Conservation (phyloP, 2,113 vertebrate species). For the Onychostoma macrolepis region DNA sequence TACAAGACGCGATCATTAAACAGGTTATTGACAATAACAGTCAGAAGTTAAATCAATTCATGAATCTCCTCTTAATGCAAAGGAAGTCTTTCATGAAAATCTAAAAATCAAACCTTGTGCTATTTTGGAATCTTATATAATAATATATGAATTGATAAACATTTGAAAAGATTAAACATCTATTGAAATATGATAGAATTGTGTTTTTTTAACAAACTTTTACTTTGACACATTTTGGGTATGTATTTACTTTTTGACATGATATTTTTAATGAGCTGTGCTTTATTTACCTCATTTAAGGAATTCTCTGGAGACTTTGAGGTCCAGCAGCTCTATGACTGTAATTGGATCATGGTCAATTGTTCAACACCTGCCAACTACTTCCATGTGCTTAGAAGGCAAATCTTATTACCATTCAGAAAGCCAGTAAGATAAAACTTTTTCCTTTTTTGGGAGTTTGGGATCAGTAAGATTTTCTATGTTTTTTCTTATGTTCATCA, state of each 20-base stretch:
- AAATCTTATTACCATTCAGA: conserved; percentile 90
- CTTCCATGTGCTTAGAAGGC: conserved; percentile 88
- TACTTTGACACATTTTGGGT: neutral
- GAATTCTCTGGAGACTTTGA: conserved; percentile 83
- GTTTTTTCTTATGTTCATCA: no score
- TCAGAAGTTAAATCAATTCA: neutral
- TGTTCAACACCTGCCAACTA: conserved; percentile 92
- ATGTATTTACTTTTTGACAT: conserved; percentile 1
- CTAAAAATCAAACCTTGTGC: neutral
- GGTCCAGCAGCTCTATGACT: conserved; percentile 88
- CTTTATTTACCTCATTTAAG: conserved; percentile 62
- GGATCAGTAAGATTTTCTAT: no score
- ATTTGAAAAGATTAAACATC: neutral
- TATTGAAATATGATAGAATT: conserved; percentile 1
- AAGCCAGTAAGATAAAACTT: conserved; percentile 81
- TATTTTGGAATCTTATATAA: neutral
- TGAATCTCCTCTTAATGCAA: neutral
- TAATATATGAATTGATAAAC: neutral
- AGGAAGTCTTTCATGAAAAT: neutral
- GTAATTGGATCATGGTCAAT: conserved; percentile 93
- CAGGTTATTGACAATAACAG: conserved; percentile 65
- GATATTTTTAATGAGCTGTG: conserved; percentile 22
- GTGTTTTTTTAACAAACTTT: neutral
- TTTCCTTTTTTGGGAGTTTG: neutral
- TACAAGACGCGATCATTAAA: conserved; percentile 58